These are phyloP conservation scores for Palythoa heliodiscus DNA, from an alignment of 92 coral and sea anemone genomes.

Conservation along the genomic window DNA sequence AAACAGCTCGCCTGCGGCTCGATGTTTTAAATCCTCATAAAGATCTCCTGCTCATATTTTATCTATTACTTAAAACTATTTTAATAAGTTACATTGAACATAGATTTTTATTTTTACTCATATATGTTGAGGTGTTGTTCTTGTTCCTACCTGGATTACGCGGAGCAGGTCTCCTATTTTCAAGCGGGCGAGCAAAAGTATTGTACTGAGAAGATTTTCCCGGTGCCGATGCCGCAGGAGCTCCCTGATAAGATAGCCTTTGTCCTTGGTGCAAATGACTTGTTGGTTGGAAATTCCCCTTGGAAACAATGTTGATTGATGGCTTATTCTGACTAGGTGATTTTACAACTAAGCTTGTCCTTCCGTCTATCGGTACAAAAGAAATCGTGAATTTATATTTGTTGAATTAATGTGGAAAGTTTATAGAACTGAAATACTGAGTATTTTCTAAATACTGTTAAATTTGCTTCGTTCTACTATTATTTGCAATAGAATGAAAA, in stretches of 20 bases:
- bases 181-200: constrained; percentile 9
- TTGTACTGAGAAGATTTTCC: constrained; percentile 3
- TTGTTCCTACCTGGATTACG: constrained; percentile 15
- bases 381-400: background rate
- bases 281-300: background rate
- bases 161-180: constrained; percentile 14
- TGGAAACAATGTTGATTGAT: constrained; percentile 3
- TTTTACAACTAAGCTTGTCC: constrained; percentile 16
- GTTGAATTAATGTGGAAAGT: no score
- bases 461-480: no score
- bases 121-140: no score
- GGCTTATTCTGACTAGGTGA: background rate
- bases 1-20: no score
- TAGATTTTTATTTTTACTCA: no score
- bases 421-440: no score
- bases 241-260: background rate
- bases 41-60: no score
- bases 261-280: constrained; percentile 14
- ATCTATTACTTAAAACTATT: no score
- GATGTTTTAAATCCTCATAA: no score
- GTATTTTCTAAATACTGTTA: no score
- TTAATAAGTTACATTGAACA: no score
- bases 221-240: background rate
- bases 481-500: no score
- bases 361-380: background rate